Percentiles rank a stretch among this genome's conserved stretches.
Evolutionary conservation across 1,140 invertebrate species (phyloP).

Genomic region (Hydropsyche tenuis): DNA sequence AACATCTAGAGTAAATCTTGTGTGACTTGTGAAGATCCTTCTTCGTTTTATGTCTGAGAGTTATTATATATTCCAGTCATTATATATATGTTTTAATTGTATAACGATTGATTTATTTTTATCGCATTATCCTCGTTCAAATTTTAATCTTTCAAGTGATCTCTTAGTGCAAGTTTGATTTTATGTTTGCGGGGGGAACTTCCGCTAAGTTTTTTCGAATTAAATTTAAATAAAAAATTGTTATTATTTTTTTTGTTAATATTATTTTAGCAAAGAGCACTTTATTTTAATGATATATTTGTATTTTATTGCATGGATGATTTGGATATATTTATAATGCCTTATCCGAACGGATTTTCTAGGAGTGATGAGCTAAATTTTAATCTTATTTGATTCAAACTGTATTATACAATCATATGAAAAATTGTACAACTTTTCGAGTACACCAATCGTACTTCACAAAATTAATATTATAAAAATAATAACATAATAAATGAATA

Average conservation of each 20-base stretch:
- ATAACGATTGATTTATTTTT: constrained; percentile 48
- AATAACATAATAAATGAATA: constrained; percentile 42
- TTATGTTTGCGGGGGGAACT: constrained; percentile 34
- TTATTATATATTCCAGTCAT: constrained; percentile 42
- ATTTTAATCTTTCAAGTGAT: constrained; percentile 46
- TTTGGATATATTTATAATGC: constrained; percentile 41
- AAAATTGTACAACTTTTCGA: constrained; percentile 30
- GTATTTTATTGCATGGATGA: constrained; percentile 45
- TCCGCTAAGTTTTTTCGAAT: constrained; percentile 39
- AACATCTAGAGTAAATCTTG: constrained; percentile 42
- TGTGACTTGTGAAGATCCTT: constrained; percentile 38
- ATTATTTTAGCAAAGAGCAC: constrained; percentile 45
- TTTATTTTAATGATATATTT: constrained; percentile 39
- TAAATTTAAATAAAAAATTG: too few species aligned
- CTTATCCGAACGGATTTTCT: constrained; percentile 31
- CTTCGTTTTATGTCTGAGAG: constrained; percentile 41
- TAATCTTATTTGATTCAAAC: constrained; percentile 29
- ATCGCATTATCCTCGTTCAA: constrained; percentile 42
- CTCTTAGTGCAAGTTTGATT: constrained; percentile 41
- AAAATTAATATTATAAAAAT: constrained; percentile 47
- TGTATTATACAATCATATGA: constrained; percentile 37
- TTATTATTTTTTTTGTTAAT: constrained; percentile 48
- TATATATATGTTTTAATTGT: constrained; percentile 43
- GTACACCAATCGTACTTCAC: constrained; percentile 41
- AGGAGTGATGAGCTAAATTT: constrained; percentile 25